Evolutionary conservation across 2,888 invertebrate species (phyloP), one percentile per base, ranked within the genome.

Genomic region (Gari tellinella): DNA sequence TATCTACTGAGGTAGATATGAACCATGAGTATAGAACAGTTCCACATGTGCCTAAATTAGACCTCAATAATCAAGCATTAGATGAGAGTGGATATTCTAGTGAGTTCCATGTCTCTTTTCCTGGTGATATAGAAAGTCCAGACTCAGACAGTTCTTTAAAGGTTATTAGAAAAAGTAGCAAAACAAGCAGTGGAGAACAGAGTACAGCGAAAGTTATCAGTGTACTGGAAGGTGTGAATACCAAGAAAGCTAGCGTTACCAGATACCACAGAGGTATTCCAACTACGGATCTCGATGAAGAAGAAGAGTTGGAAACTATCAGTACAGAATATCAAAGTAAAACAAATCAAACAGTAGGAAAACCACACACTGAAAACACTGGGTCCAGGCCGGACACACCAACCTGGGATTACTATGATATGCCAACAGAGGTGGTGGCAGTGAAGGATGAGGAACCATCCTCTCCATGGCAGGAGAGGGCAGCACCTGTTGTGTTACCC

Each of bases 321-420:
- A 52, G 41, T 15, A 41, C 40, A 40, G 57, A 57, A 14, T 45
- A 41, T 19, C 26, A 41, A 31, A 56, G 2, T 1, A 48, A 63
- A 17, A 45, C 52, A 31, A 46, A 69, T 15, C 25, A 56, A 49
- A 45, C 26, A 38, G 19, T 46, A 12, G 19, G 26, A 15, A 61
- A 57, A 40, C 63, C 62, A 55, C 17, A 45, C 52, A 61, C 61
- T 40, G 65, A 70, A 58, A 19, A 46, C 19, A 53, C 69, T 19
- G 46, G 64, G 15, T 84, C 86, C 19, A 72, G 88, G 31, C 86
- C 88, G 40, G 86, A 86, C 56, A 86, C 87, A 1, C 88, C 88
- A 15, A 77, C 84, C 1, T 88, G 88, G 87, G 86, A 87, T 73
- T 86, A 84, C 60, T 88, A 87, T 63, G 87, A 88, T 25, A 78